These are phyloP conservation scores for Metaphire vulgaris DNA, from an alignment of 1,140 invertebrate species.

Conservation along the genomic window DNA sequence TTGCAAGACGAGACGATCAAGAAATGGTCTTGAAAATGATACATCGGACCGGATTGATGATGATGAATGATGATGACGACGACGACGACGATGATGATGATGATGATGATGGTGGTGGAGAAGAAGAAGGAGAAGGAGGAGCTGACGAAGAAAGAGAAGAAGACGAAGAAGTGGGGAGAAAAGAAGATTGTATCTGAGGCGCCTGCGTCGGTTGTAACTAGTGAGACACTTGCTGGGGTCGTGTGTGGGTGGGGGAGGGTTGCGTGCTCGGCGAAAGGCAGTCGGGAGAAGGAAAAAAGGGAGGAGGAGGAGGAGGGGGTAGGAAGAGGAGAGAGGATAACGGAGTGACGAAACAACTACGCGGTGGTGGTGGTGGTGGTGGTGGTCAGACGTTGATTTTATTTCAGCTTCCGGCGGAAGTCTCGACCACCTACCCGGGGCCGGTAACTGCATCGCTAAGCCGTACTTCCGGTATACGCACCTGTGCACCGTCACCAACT, in stretches of 20 bases:
- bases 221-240: no score
- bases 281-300: not conserved
- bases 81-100: slow-evolving; percentile 1
- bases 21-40: no score
- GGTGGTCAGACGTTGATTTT: not conserved
- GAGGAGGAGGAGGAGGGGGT: not conserved
- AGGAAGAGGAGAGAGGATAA: not conserved
- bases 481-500: slow-evolving; percentile 23
- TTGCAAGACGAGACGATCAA: not conserved
- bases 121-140: not conserved
- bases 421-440: slow-evolving; percentile 1
- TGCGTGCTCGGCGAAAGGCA: no score
- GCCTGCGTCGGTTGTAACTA: no score
- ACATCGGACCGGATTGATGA: no score
- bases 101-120: not conserved
- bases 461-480: slow-evolving; percentile 23
- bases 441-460: slow-evolving; percentile 17
- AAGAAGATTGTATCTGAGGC: no score
- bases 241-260: no score
- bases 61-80: not conserved
- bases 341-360: not conserved
- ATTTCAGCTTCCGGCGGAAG: not conserved
- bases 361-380: not conserved
- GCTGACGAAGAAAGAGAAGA: not conserved
- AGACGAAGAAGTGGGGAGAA: not conserved